Evolutionary conservation across 2,797 vertebrate species (phyloP).

Genomic region (Enteromius thamalakanensis): DNA sequence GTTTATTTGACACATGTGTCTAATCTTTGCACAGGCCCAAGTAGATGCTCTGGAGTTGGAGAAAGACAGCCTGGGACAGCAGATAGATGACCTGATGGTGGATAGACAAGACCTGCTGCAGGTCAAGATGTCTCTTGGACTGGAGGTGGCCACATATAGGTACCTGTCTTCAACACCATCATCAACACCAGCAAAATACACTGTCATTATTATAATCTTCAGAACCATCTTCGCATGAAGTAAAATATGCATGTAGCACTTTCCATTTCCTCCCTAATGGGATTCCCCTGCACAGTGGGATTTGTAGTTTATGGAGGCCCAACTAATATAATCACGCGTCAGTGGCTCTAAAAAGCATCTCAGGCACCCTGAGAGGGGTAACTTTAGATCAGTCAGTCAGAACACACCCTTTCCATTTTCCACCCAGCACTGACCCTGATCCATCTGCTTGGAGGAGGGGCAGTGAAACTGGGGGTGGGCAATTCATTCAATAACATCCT

Average conservation of each 20-base stretch:
- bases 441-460: conserved; percentile 50
- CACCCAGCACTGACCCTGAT: conserved; percentile 68
- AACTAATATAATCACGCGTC: conserved; percentile 52
- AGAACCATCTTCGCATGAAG: neutral
- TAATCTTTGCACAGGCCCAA: conserved; percentile 77
- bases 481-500: conserved; percentile 20
- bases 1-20: too few species aligned
- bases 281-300: neutral
- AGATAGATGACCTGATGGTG: conserved; percentile 80
- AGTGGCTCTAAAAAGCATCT: conserved; percentile 53
- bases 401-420: conserved; percentile 48
- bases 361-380: conserved; percentile 51
- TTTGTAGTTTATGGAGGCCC: conserved; percentile 19
- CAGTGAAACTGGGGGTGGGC: neutral
- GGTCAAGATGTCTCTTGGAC: conserved; percentile 88
- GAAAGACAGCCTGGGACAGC: conserved; percentile 77
- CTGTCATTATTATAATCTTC: neutral
- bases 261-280: neutral
- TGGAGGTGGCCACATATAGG: conserved; percentile 94
- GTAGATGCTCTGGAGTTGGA: conserved; percentile 83
- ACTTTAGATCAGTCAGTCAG: conserved; percentile 56
- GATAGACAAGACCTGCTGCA: conserved; percentile 85
- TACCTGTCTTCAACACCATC: conserved; percentile 62
- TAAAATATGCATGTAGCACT: neutral
- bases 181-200: neutral